Evolutionary conservation across 1,140 invertebrate genomes (phyloP).

Genomic region (Drosophila chauvacae): DNA sequence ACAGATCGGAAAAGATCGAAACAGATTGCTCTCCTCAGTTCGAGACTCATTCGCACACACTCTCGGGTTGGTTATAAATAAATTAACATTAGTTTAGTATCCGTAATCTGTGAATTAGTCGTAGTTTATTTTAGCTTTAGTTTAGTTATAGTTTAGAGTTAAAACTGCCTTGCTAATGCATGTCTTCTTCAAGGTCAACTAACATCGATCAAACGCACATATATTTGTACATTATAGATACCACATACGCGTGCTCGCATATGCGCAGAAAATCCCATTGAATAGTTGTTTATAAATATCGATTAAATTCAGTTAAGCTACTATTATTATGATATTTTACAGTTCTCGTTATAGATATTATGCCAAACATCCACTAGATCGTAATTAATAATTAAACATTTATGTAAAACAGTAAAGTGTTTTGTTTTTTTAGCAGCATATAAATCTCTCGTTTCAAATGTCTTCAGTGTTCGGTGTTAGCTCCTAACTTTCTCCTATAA

Average conservation of each 20-base stretch:
- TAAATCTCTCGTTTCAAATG: slow-evolving; percentile 51
- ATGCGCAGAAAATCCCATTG: slow-evolving; percentile 26
- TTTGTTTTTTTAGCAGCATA: slow-evolving; percentile 37
- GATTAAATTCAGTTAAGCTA: slow-evolving; percentile 16
- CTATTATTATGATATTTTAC: slow-evolving; percentile 61
- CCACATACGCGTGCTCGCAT: slow-evolving; percentile 17
- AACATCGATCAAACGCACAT: slow-evolving; percentile 69
- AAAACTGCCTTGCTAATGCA: slow-evolving; percentile 55
- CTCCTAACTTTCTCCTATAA: slow-evolving; percentile 14
- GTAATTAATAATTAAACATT: slow-evolving; percentile 34
- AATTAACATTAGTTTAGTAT: slow-evolving; percentile 65
- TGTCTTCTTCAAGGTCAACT: slow-evolving; percentile 74
- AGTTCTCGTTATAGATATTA: slow-evolving; percentile 30
- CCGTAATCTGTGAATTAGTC: slow-evolving; percentile 50
- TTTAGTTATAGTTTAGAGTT: slow-evolving; percentile 16
- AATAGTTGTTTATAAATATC: slow-evolving; percentile 34
- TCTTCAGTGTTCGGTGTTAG: slow-evolving; percentile 43
- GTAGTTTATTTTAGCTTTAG: slow-evolving; percentile 43
- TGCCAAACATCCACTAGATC: slow-evolving; percentile 29
- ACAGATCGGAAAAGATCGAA: not conserved
- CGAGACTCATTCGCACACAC: slow-evolving; percentile 50
- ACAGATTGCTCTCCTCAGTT: slow-evolving; percentile 7
- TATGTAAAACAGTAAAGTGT: slow-evolving; percentile 41
- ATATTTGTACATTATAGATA: slow-evolving; percentile 69
- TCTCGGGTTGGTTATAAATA: slow-evolving; percentile 62